These are phyloP conservation scores for Microvelia longipes DNA, from an alignment of 1,140 invertebrate species.

Conservation along the genomic window DNA sequence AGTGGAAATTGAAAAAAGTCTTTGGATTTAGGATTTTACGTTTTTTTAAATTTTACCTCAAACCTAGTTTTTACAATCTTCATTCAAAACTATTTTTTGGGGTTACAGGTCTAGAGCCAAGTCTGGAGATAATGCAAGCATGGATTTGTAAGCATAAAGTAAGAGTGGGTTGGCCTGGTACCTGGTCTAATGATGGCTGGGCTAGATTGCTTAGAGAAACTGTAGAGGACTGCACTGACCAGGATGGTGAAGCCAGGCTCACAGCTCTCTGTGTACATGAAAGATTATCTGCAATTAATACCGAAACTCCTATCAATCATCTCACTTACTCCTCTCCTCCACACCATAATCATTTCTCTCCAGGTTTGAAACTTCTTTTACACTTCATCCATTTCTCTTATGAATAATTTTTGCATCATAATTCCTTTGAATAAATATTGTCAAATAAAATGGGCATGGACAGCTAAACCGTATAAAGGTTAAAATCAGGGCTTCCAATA, in stretches of 20 bases:
- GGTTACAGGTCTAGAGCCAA: constrained; percentile 43
- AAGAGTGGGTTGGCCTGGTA: constrained; percentile 51
- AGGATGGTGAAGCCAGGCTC: constrained; percentile 79
- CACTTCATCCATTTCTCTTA: background rate
- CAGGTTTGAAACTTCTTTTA: background rate
- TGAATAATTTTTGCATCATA: background rate
- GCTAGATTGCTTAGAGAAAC: constrained; percentile 65
- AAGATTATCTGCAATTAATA: constrained; percentile 44
- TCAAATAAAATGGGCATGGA: no score
- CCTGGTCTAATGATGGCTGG: constrained; percentile 47
- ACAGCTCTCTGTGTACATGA: constrained; percentile 82
- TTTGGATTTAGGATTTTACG: no score
- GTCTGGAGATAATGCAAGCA: constrained; percentile 58
- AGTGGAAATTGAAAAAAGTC: no score
- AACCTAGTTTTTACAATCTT: no score
- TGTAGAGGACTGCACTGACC: constrained; percentile 88
- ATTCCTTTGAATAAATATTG: no score
- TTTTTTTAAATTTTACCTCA: no score
- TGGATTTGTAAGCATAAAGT: constrained; percentile 71
- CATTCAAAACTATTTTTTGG: background rate
- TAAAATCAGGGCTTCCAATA: no score
- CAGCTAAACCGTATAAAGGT: no score
- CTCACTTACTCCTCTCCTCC: background rate
- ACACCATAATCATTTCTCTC: background rate
- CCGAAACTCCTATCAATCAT: constrained; percentile 24